phyloP scores from a whole-genome alignment of 2,888 invertebrate species.

The Metellina segmentata region DNA sequence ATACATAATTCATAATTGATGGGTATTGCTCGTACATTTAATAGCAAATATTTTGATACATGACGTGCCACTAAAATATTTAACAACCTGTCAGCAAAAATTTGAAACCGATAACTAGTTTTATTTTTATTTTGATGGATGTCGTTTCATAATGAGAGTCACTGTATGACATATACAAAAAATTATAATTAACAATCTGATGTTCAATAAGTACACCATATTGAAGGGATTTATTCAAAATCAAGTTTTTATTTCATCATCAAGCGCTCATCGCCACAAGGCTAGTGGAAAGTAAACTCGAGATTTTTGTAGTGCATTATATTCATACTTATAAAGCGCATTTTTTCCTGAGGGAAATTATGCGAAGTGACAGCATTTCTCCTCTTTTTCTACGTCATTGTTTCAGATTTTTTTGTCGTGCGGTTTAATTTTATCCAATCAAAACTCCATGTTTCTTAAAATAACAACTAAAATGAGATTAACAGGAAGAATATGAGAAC shows the following conservation, averaged over 20 bases:
- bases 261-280: background rate
- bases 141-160: no score
- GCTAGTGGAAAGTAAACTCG: background rate
- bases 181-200: background rate
- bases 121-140: background rate
- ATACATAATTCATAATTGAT: no score
- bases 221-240: background rate
- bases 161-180: background rate
- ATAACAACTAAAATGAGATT: constrained; percentile 50
- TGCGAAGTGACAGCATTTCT: background rate
- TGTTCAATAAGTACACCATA: background rate
- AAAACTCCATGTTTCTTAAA: constrained; percentile 14
- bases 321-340: background rate
- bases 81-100: background rate
- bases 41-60: background rate
- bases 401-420: background rate
- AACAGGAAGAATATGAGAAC: constrained; percentile 18
- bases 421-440: constrained; percentile 23
- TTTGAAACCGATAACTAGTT: background rate
- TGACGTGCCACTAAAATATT: background rate
- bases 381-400: background rate
- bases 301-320: background rate
- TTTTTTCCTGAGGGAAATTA: background rate
- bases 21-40: no score
- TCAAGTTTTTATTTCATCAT: background rate